These are phyloP conservation scores for Stegophylla sp. DNA, from an alignment of 2,888 invertebrate species.

Conservation along the genomic window DNA sequence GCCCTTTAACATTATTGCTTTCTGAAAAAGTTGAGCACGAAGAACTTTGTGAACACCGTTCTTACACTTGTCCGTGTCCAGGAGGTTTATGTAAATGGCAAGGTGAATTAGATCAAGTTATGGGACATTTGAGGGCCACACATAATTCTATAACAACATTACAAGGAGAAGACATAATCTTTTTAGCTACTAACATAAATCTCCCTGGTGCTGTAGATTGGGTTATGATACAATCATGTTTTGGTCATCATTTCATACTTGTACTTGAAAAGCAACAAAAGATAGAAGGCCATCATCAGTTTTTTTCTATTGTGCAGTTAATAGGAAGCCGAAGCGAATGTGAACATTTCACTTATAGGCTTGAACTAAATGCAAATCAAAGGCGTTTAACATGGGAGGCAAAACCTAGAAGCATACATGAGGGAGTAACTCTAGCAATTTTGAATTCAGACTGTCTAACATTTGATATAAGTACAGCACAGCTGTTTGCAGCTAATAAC, in stretches of 20 bases:
- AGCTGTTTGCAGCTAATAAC: slow-evolving; percentile 98
- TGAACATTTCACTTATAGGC: slow-evolving; percentile 96
- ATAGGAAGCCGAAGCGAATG: slow-evolving; percentile 99
- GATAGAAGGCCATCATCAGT: slow-evolving; percentile 94
- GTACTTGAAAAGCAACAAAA: slow-evolving; percentile 98
- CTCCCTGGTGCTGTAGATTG: slow-evolving; percentile 98
- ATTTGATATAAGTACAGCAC: slow-evolving; percentile 97
- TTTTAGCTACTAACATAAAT: slow-evolving; percentile 98
- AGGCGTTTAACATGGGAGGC: slow-evolving; percentile 98
- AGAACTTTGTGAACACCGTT: slow-evolving; percentile 96
- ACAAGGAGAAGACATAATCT: slow-evolving; percentile 99
- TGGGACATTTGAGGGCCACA: slow-evolving; percentile 96
- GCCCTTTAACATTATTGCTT: slow-evolving; percentile 87
- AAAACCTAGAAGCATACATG: slow-evolving; percentile 97
- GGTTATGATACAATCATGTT: slow-evolving; percentile 99
- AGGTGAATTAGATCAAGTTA: slow-evolving; percentile 95
- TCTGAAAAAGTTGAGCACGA: slow-evolving; percentile 99
- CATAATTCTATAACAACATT: slow-evolving; percentile 98
- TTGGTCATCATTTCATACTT: slow-evolving; percentile 98
- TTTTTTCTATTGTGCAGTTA: slow-evolving; percentile 97
- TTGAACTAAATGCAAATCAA: slow-evolving; percentile 94
- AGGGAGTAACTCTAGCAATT: slow-evolving; percentile 97
- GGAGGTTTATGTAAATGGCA: slow-evolving; percentile 96
- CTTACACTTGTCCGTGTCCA: slow-evolving; percentile 98
- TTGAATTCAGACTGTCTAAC: slow-evolving; percentile 97